Evolutionary conservation across 2,888 invertebrate genomes (phyloP).

Genomic region (Stegophylla sp.): DNA sequence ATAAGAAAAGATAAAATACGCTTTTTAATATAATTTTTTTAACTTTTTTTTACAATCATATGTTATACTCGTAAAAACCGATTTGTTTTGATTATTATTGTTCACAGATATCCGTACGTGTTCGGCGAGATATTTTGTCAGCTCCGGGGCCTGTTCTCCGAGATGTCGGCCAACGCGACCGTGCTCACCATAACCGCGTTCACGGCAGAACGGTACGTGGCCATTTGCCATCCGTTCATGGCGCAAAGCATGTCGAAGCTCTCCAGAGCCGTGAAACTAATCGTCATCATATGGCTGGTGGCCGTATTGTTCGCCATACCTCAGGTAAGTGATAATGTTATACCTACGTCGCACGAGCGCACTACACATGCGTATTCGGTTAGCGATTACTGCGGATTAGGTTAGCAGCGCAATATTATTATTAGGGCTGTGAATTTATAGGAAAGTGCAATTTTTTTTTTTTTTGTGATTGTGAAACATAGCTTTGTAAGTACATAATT

Average conservation of each 20-base stretch:
- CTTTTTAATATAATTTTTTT: no score
- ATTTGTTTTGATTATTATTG: neutral
- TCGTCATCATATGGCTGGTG: constrained; percentile 80
- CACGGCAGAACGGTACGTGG: constrained; percentile 84
- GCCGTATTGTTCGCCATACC: constrained; percentile 78
- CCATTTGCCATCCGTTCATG: constrained; percentile 80
- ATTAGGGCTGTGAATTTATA: no score
- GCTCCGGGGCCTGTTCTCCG: constrained; percentile 78
- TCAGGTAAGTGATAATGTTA: constrained; percentile 67
- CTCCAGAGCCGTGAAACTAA: constrained; percentile 81
- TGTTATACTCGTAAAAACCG: neutral
- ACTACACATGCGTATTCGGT: neutral
- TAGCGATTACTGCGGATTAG: no score
- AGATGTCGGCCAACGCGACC: constrained; percentile 81
- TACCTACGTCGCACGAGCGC: neutral
- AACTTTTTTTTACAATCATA: no score
- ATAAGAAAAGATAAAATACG: no score
- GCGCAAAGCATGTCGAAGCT: constrained; percentile 86
- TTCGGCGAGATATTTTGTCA: constrained; percentile 83
- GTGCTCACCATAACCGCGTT: constrained; percentile 83
- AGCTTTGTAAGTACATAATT: no score
- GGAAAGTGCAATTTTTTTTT: no score
- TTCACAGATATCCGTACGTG: constrained; percentile 72
- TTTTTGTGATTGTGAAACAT: no score
- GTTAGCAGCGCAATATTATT: no score